Conservation (phyloP, 92 coral and sea anemone species). For the Ricordea florida region DNA sequence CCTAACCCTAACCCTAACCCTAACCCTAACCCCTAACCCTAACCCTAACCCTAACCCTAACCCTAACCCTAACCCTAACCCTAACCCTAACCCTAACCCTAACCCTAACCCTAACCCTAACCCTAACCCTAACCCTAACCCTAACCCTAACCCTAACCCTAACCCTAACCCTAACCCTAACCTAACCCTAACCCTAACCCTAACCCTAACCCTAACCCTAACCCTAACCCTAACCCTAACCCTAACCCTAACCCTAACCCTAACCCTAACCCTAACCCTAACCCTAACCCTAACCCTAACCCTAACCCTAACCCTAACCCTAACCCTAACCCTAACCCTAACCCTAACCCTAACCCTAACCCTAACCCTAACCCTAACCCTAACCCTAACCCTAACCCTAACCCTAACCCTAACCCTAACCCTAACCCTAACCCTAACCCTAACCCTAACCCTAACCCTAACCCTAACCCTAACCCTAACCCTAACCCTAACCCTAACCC, state of each 20-base stretch:
- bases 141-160: constrained; percentile 47
- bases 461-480: constrained; percentile 35
- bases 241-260: constrained; percentile 48
- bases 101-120: constrained; percentile 29
- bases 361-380: constrained; percentile 59
- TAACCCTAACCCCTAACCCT: constrained; percentile 31
- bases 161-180: constrained; percentile 59
- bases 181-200: constrained; percentile 47
- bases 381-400: constrained; percentile 29
- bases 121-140: constrained; percentile 42
- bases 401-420: constrained; percentile 52
- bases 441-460: constrained; percentile 47
- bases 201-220: constrained; percentile 53
- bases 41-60: constrained; percentile 41
- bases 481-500: constrained; percentile 19
- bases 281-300: constrained; percentile 54
- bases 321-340: constrained; percentile 47
- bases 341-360: constrained; percentile 55
- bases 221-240: constrained; percentile 57
- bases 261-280: constrained; percentile 36
- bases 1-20: constrained; percentile 50
- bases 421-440: constrained; percentile 46
- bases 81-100: constrained; percentile 40
- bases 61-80: constrained; percentile 56
- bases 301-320: constrained; percentile 48